A percentile compares a stretch with the other conserved stretches of the same genome.
These are phyloP conservation scores for Myzus persicae DNA, from an alignment of 1,140 invertebrate genomes.

Conservation along the genomic window DNA sequence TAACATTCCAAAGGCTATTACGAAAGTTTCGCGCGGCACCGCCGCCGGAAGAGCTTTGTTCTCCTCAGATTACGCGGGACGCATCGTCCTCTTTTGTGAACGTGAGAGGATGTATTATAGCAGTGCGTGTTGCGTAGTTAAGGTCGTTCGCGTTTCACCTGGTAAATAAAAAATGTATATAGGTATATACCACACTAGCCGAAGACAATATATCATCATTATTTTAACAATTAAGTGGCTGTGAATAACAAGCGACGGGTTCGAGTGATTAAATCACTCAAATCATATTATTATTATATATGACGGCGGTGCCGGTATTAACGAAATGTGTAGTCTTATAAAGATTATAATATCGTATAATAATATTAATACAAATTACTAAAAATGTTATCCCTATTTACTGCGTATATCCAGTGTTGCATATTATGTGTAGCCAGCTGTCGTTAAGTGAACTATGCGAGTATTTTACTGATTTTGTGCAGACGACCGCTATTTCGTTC, in stretches of 20 bases:
- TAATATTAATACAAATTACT: too few species aligned
- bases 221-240: background rate
- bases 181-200: too few species aligned
- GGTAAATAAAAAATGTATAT: background rate
- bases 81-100: background rate
- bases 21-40: slow-evolving; percentile 22
- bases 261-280: background rate
- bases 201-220: background rate
- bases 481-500: background rate
- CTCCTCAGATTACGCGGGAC: slow-evolving; percentile 1
- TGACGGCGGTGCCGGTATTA: background rate
- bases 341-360: too few species aligned
- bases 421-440: too few species aligned
- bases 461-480: too few species aligned
- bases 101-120: background rate
- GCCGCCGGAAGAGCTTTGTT: slow-evolving; percentile 47
- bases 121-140: background rate
- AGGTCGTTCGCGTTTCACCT: background rate
- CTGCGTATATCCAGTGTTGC: too few species aligned
- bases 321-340: too few species aligned
- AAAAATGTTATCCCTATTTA: too few species aligned
- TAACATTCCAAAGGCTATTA: slow-evolving; percentile 55
- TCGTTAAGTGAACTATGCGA: too few species aligned
- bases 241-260: background rate
- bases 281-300: too few species aligned